Percentiles rank a stretch among this genome's conserved stretches.
phyloP scores from a whole-genome alignment of 2,797 vertebrate genomes.

The Balearica regulorum region DNA sequence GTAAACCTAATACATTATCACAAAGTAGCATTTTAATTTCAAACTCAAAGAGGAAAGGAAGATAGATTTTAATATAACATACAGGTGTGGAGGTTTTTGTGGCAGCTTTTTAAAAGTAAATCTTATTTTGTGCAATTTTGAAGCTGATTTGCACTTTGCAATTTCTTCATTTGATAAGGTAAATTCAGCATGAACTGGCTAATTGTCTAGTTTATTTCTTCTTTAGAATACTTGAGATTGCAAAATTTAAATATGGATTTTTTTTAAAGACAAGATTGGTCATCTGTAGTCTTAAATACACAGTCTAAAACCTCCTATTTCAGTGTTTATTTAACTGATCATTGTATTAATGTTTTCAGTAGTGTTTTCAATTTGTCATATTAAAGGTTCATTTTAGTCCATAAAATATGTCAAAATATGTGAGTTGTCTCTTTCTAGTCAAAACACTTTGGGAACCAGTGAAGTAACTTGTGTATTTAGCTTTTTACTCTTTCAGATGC shows the following conservation, averaged over 20 bases:
- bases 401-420: neutral
- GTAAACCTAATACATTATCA: neutral
- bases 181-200: neutral
- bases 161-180: neutral
- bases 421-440: neutral
- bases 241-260: too few relatives aligned
- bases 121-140: neutral
- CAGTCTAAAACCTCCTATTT: neutral
- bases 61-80: neutral
- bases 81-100: neutral
- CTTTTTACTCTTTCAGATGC: neutral
- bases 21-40: neutral
- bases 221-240: neutral
- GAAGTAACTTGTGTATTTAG: neutral
- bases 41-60: neutral
- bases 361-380: neutral
- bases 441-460: neutral
- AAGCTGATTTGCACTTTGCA: neutral
- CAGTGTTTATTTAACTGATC: neutral
- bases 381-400: neutral
- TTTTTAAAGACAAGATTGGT: neutral
- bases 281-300: neutral
- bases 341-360: neutral
- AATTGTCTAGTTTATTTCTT: neutral
- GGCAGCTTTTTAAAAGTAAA: neutral